These are phyloP conservation scores for Suillia variegata DNA, from an alignment of 2,888 invertebrate species.

Conservation along the genomic window DNA sequence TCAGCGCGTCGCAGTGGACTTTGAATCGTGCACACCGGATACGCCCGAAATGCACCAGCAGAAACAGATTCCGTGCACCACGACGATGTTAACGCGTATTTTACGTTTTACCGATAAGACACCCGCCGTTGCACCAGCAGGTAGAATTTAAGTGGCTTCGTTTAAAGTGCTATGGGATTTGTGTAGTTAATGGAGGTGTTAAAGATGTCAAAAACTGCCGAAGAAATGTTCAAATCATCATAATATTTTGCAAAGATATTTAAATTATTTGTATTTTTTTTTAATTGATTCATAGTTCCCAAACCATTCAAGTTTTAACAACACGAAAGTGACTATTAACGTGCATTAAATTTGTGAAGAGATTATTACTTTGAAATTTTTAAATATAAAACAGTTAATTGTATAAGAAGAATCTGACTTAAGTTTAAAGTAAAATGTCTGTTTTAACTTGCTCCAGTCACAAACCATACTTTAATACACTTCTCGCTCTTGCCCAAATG, in stretches of 20 bases:
- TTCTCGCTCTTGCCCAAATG: too few relatives aligned
- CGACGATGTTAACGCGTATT: slow-evolving; percentile 87
- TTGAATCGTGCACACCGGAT: slow-evolving; percentile 86
- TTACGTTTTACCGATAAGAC: slow-evolving; percentile 69
- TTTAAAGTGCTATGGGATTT: slow-evolving; percentile 19
- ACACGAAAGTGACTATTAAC: too few relatives aligned
- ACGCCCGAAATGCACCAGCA: slow-evolving; percentile 81
- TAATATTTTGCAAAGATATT: too few relatives aligned
- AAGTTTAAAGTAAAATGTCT: too few relatives aligned
- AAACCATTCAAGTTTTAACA: too few relatives aligned
- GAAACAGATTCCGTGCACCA: slow-evolving; percentile 92
- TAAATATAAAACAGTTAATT: background rate
- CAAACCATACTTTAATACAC: too few relatives aligned
- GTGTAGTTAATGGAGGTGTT: background rate
- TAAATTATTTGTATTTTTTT: too few relatives aligned
- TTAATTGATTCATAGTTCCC: too few relatives aligned
- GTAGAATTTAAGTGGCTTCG: slow-evolving; percentile 31
- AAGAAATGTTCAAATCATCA: too few relatives aligned
- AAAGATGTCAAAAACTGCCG: background rate
- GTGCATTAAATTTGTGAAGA: too few relatives aligned
- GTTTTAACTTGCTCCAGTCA: too few relatives aligned
- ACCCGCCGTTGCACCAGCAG: slow-evolving; percentile 24
- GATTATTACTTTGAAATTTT: too few relatives aligned
- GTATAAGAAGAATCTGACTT: background rate
- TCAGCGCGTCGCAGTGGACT: slow-evolving; percentile 86